Percentiles rank a stretch among this genome's conserved stretches.
phyloP scores from a whole-genome alignment of 2,888 invertebrate species.

The Spisula solida region DNA sequence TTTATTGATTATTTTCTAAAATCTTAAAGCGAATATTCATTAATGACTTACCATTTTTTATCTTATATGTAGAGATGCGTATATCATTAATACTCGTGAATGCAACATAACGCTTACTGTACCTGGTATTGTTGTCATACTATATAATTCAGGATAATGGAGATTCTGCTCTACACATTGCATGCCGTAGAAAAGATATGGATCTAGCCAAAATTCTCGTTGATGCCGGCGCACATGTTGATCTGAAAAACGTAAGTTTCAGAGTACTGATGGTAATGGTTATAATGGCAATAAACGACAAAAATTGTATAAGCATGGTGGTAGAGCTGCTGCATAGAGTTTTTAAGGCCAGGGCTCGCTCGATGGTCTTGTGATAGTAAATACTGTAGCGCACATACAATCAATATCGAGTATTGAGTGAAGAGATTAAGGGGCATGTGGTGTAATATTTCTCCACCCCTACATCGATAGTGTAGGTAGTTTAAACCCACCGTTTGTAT shows the following conservation, averaged over 20 bases:
- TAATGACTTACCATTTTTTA: too few relatives aligned
- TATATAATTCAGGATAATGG: conserved; percentile 90
- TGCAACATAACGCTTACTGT: background rate
- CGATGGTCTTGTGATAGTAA: too few relatives aligned
- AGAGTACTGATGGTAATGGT: background rate
- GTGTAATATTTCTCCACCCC: background rate
- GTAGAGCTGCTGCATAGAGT: too few relatives aligned
- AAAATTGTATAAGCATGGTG: too few relatives aligned
- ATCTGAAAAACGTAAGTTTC: conserved; percentile 94
- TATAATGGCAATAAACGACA: background rate
- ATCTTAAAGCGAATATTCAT: too few relatives aligned
- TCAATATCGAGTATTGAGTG: background rate
- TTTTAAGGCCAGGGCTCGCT: too few relatives aligned
- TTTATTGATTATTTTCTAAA: too few relatives aligned
- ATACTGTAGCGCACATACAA: too few relatives aligned
- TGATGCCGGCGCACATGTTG: conserved; percentile 96
- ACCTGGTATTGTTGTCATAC: background rate
- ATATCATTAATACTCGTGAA: too few relatives aligned
- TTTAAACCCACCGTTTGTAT: background rate
- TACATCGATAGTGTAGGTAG: background rate
- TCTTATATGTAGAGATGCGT: too few relatives aligned
- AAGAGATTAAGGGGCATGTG: background rate
- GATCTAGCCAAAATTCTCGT: conserved; percentile 97
- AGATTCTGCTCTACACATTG: conserved; percentile 97
- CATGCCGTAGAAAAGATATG: conserved; percentile 96